Evolutionary conservation across 2,113 vertebrate species (phyloP).

Genomic region (Tachuris rubrigastra): DNA sequence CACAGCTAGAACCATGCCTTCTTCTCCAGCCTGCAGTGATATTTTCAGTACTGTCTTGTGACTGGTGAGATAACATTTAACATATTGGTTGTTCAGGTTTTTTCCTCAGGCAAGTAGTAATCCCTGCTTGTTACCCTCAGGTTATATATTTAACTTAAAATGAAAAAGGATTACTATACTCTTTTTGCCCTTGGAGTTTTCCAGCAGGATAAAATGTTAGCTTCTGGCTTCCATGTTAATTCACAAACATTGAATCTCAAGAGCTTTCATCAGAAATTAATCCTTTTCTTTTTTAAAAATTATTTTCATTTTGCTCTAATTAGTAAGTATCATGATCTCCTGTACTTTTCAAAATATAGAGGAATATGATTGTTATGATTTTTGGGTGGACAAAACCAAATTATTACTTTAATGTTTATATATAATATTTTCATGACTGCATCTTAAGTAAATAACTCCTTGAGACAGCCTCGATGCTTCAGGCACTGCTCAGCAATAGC

Average conservation of each 20-base stretch:
- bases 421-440: not conserved
- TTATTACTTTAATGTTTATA: not conserved
- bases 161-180: constrained; percentile 11
- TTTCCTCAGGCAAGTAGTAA: constrained; percentile 39
- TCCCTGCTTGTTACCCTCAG: constrained; percentile 44
- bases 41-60: constrained; percentile 29
- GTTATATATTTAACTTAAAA: constrained; percentile 36
- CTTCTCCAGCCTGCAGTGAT: not conserved
- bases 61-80: constrained; percentile 11
- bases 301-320: not conserved
- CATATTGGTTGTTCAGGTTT: not conserved
- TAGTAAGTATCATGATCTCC: not conserved
- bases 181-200: not conserved
- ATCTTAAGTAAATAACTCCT: not conserved
- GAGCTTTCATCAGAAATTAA: not conserved
- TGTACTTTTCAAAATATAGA: not conserved
- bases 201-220: not conserved
- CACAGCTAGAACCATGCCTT: not conserved
- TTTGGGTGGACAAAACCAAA: accelerated
- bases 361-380: not conserved
- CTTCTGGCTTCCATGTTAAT: not conserved
- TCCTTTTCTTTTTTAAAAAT: not conserved
- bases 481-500: not conserved
- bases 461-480: not conserved
- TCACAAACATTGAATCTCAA: not conserved